Conservation (phyloP, 2,888 invertebrate species). For the Perizoma affinitatum region DNA sequence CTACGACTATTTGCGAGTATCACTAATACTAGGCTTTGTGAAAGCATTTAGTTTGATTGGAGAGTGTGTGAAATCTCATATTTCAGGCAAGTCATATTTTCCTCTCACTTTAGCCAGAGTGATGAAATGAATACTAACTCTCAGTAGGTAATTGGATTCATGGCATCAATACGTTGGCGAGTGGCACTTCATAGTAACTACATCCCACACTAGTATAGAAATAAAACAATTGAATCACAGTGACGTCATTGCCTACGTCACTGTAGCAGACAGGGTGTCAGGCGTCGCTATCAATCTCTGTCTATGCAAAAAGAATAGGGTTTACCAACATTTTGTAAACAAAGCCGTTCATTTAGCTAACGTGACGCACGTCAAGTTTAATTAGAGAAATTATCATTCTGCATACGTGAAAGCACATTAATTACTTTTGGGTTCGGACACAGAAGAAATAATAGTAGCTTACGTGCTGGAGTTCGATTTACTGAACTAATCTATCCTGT, state of each 20-base stretch:
- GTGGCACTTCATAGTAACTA: too few relatives aligned
- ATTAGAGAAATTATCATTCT: slow-evolving; percentile 48
- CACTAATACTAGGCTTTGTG: too few relatives aligned
- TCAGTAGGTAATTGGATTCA: too few relatives aligned
- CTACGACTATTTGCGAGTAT: too few relatives aligned
- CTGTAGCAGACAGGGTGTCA: neutral
- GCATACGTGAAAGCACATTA: slow-evolving; percentile 41
- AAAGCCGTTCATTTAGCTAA: slow-evolving; percentile 23
- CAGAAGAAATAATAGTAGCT: slow-evolving; percentile 13
- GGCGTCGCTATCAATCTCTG: slow-evolving; percentile 18
- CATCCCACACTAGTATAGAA: neutral
- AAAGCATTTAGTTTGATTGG: too few relatives aligned
- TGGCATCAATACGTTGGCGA: too few relatives aligned
- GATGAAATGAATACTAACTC: too few relatives aligned
- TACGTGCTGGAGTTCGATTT: neutral
- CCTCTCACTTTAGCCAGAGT: too few relatives aligned
- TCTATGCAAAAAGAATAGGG: slow-evolving; percentile 12
- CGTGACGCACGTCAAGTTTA: slow-evolving; percentile 24
- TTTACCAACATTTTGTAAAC: slow-evolving; percentile 29
- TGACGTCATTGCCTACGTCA: neutral
- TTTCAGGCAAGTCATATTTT: too few relatives aligned
- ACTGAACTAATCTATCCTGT: too few relatives aligned
- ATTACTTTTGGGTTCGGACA: slow-evolving; percentile 40
- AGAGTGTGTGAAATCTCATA: too few relatives aligned
- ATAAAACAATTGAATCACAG: slow-evolving; percentile 3